Percentiles rank a stretch among this genome's conserved stretches.
These are phyloP conservation scores for Streptopelia turtur DNA, from an alignment of 2,797 vertebrate genomes.

Conservation along the genomic window DNA sequence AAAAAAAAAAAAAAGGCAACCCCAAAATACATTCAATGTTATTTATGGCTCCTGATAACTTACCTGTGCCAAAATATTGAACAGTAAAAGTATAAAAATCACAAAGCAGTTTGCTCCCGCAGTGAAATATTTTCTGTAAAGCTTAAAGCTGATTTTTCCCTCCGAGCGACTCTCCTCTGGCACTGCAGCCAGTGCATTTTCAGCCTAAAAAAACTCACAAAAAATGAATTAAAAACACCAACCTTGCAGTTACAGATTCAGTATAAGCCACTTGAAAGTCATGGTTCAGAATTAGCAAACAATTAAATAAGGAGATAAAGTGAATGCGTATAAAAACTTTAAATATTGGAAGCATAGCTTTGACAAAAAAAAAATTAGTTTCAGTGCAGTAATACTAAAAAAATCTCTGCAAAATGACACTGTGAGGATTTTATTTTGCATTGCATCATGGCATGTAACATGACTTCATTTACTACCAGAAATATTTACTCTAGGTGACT, in stretches of 20 bases:
- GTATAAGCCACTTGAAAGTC: neutral
- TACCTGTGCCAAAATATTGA: constrained; percentile 89
- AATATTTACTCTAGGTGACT: neutral
- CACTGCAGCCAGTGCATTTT: constrained; percentile 73
- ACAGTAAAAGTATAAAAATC: constrained; percentile 77
- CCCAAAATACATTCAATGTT: neutral
- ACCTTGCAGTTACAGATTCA: neutral
- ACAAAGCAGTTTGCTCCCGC: constrained; percentile 82
- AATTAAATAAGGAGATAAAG: constrained; percentile 16
- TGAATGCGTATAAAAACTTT: neutral
- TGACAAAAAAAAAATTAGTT: neutral
- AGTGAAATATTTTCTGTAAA: constrained; percentile 88
- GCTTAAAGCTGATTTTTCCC: constrained; percentile 81
- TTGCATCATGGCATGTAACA: neutral
- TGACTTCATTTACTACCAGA: neutral
- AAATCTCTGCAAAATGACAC: neutral
- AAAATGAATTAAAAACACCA: neutral
- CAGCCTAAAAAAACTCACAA: constrained; percentile 71
- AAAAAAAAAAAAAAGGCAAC: neutral
- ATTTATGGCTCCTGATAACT: neutral
- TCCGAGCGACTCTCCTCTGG: constrained; percentile 87
- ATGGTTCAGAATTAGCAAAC: neutral
- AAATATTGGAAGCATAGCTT: neutral
- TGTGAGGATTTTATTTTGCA: neutral
- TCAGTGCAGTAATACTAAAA: neutral